Evolutionary conservation across 2,797 vertebrate genomes (phyloP), one percentile per base, ranked within the genome.

Genomic region (Parauchenoglanis punctatus): DNA sequence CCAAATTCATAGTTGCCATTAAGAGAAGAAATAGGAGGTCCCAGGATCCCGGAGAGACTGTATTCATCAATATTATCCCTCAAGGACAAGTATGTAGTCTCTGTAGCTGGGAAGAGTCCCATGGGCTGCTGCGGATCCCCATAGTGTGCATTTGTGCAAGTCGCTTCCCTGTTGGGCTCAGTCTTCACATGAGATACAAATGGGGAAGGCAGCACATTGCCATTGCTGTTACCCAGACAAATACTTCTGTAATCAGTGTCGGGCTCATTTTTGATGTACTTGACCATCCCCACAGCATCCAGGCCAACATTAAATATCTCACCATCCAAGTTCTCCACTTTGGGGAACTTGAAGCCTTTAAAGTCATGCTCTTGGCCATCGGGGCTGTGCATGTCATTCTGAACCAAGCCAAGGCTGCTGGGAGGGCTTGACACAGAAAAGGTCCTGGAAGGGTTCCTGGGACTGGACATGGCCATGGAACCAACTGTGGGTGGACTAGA

Each of bases 21-120:
- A 91, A 99, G 96, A 40, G 97, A 96, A 20, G 97, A 96, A 92
- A 98, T 95, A 84, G 98, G 98, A 94, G 98, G 97, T 94, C 99
- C 99, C 95, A 99, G 96, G 94, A 99, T 99, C 95, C 98, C 98
- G 93, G 98, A 99, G 88, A 99, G 97, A 93, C 97, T 99, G 93
- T 99, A 99, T 93, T 99, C 98, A 93, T 99, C 98, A 91, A 99
- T 97, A 94, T 98, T 98, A 95, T 99, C 98, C 97, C 99, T 98
- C 91, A 99, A 96, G 93, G 98, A 98, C 94, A 99, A 97, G 92
- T 99, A 99, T 0, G 98, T 98, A 91, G 97, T 97, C 94, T 99
- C 99, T 89, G 98, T 96, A 73, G 96, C 96, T 84, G 97, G 96
- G 93, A 98, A 99, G 87, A 97, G 97, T 93, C 97, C 97, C 84